Conservation (phyloP, 2,797 vertebrate species). For the Borostomias antarcticus region DNA sequence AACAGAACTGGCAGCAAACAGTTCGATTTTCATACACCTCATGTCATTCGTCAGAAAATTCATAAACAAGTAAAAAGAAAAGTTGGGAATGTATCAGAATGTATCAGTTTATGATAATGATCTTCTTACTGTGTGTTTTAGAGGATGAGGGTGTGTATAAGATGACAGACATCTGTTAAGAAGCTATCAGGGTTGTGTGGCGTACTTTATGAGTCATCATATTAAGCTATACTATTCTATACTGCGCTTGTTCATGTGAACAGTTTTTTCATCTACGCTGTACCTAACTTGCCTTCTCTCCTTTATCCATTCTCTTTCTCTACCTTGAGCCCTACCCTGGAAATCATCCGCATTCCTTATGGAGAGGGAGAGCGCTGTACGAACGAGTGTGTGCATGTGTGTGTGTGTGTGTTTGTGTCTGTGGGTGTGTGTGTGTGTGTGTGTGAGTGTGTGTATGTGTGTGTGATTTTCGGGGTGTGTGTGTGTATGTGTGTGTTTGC, state of each 20-base stretch:
- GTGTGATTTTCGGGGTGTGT: not conserved
- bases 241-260: no score
- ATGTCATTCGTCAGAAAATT: no score
- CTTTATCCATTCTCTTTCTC: not conserved
- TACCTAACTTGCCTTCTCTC: not conserved
- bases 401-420: no score
- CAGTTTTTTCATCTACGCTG: not conserved
- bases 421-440: no score
- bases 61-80: no score
- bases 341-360: constrained; percentile 38
- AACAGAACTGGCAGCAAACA: no score
- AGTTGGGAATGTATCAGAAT: no score
- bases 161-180: not conserved
- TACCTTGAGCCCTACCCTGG: not conserved
- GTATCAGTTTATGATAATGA: no score
- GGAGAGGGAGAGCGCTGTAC: constrained; percentile 38
- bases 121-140: not conserved
- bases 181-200: not conserved
- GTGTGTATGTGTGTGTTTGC: not conserved
- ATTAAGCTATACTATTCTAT: not conserved
- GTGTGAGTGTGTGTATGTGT: constrained; percentile 11
- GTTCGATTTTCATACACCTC: no score
- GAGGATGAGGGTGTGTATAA: not conserved
- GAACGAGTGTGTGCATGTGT: constrained; percentile 23
- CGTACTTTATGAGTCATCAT: not conserved